These are phyloP conservation scores for Laticauda colubrina DNA, from an alignment of 2,113 vertebrate species.

Conservation along the genomic window DNA sequence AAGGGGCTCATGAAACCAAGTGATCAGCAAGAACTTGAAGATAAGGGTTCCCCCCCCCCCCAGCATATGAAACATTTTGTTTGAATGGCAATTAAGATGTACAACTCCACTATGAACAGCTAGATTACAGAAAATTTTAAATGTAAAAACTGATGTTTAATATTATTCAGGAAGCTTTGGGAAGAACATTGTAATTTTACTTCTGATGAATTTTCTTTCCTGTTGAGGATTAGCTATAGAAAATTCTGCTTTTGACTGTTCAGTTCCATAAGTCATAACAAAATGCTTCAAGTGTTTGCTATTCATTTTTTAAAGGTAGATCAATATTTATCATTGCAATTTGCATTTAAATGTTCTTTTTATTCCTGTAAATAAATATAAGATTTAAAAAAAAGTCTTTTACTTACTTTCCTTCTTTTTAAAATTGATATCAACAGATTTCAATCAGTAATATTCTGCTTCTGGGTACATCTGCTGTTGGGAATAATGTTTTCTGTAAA, in stretches of 20 bases:
- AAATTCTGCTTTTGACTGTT: slow-evolving; percentile 39
- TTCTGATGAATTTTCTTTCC: slow-evolving; percentile 26
- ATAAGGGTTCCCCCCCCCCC: slow-evolving; percentile 39
- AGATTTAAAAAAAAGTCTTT: neutral
- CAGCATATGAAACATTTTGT: slow-evolving; percentile 51
- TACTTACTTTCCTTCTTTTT: slow-evolving; percentile 26
- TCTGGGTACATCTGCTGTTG: slow-evolving; percentile 38
- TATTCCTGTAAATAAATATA: slow-evolving; percentile 19
- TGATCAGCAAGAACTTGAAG: slow-evolving; percentile 53
- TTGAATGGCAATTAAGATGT: slow-evolving; percentile 50
- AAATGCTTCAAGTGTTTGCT: neutral
- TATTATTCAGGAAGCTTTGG: slow-evolving; percentile 55
- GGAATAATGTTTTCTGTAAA: slow-evolving; percentile 37
- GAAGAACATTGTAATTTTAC: slow-evolving; percentile 55
- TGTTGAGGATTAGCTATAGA: slow-evolving; percentile 44
- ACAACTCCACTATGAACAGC: slow-evolving; percentile 29
- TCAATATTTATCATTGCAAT: slow-evolving; percentile 44
- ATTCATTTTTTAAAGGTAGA: slow-evolving; percentile 35
- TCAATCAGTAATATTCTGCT: slow-evolving; percentile 40
- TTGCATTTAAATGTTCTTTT: slow-evolving; percentile 41
- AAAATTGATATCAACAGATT: slow-evolving; percentile 27
- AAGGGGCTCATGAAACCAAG: slow-evolving; percentile 39
- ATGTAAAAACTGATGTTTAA: slow-evolving; percentile 40
- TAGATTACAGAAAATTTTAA: slow-evolving; percentile 44
- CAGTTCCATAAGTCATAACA: slow-evolving; percentile 23